phyloP scores from a whole-genome alignment of 2,797 vertebrate species.

The Paramormyrops hopkinsi region DNA sequence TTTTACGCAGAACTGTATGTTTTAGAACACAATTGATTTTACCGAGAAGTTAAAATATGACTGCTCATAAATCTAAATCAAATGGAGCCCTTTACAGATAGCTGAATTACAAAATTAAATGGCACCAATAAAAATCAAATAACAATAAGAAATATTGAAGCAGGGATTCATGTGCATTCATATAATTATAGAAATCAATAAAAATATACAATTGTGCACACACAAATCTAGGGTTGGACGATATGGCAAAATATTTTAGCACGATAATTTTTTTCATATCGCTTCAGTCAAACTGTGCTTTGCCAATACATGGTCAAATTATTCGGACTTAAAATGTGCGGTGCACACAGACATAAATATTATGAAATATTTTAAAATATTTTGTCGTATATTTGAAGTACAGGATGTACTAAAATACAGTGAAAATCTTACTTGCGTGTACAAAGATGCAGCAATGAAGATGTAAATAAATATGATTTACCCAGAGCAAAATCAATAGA shows the following conservation, averaged over 20 bases:
- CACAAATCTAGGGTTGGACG: not conserved
- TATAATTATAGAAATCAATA: not conserved
- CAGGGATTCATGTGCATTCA: not conserved
- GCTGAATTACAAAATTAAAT: not conserved
- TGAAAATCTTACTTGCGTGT: too few relatives aligned
- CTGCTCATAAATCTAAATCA: not conserved
- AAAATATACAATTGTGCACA: not conserved
- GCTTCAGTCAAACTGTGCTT: too few relatives aligned
- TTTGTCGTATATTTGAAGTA: too few relatives aligned
- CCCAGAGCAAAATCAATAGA: too few relatives aligned
- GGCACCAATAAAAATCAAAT: not conserved
- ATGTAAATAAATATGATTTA: too few relatives aligned
- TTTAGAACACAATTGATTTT: not conserved
- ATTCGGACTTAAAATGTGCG: too few relatives aligned
- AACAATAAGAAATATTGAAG: not conserved
- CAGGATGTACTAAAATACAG: too few relatives aligned
- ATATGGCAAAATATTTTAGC: too few relatives aligned
- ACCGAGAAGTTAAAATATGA: not conserved
- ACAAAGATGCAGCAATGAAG: too few relatives aligned
- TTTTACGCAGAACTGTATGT: not conserved
- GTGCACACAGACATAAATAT: not conserved
- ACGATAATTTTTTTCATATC: too few relatives aligned
- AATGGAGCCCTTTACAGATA: not conserved
- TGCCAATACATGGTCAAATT: too few relatives aligned
- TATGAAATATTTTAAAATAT: too few relatives aligned